Percentiles rank a stretch among this genome's conserved stretches.
Evolutionary conservation across 2,797 vertebrate species (phyloP).

Genomic region (Eulemur rubriventer): DNA sequence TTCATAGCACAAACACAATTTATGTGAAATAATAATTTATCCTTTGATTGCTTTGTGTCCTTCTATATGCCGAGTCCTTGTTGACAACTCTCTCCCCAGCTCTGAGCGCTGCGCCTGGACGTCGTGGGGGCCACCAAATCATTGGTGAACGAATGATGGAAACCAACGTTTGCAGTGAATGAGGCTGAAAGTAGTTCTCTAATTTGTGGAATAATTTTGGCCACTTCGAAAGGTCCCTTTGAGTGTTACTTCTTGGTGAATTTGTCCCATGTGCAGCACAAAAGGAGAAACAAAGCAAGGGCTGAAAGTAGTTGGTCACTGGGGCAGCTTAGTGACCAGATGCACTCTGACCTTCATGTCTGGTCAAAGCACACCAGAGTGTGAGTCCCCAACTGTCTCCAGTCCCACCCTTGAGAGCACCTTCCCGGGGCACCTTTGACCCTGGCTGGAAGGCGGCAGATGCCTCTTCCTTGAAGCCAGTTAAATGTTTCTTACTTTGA

Average conservation of each 20-base stretch:
- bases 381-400: not conserved
- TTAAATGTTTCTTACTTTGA: not conserved
- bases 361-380: not conserved
- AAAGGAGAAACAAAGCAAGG: not conserved
- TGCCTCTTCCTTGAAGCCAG: not conserved
- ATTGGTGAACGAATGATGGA: not conserved
- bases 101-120: accelerated
- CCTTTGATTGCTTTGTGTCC: not conserved
- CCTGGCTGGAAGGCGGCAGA: not conserved
- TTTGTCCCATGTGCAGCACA: not conserved
- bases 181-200: not conserved
- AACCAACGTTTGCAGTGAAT: not conserved
- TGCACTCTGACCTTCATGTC: not conserved
- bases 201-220: not conserved
- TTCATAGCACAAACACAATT: accelerated
- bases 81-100: not conserved
- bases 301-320: not conserved
- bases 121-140: not conserved
- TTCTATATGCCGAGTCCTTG: not conserved
- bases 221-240: not conserved
- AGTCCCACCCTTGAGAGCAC: not conserved
- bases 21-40: not conserved
- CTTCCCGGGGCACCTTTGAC: not conserved
- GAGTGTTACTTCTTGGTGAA: not conserved
- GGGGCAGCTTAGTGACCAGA: not conserved